A percentile compares a stretch with the other conserved stretches of the same genome.
phyloP scores from a whole-genome alignment of 2,888 invertebrate genomes.

The Rhodophaea formosa region DNA sequence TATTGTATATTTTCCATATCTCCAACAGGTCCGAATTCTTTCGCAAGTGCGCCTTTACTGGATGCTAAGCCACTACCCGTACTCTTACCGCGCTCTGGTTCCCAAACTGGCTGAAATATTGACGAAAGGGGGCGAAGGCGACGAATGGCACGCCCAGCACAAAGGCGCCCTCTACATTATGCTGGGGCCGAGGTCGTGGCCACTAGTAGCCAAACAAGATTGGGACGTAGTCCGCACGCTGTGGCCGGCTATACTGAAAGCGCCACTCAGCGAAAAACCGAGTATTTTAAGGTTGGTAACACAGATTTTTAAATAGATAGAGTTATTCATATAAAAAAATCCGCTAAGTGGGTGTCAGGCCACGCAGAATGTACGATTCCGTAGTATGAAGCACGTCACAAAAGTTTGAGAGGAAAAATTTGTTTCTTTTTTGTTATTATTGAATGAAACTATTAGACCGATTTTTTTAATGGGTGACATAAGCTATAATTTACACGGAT shows the following conservation, averaged over 20 bases:
- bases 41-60: slow-evolving; percentile 85
- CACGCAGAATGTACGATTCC: too few species aligned
- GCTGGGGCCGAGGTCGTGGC: slow-evolving; percentile 83
- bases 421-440: too few species aligned
- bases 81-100: slow-evolving; percentile 85
- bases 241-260: slow-evolving; percentile 90
- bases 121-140: slow-evolving; percentile 67
- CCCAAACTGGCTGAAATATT: slow-evolving; percentile 83
- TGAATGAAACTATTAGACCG: too few species aligned
- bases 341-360: too few species aligned
- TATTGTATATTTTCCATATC: neutral
- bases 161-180: slow-evolving; percentile 89
- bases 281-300: slow-evolving; percentile 83
- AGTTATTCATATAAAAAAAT: too few species aligned
- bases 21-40: slow-evolving; percentile 77
- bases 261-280: slow-evolving; percentile 92
- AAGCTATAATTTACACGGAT: too few species aligned
- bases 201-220: slow-evolving; percentile 86
- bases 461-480: too few species aligned
- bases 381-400: too few species aligned
- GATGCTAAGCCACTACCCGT: slow-evolving; percentile 84
- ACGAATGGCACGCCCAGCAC: slow-evolving; percentile 68
- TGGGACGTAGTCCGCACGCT: slow-evolving; percentile 87
- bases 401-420: too few species aligned
- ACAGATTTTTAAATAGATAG: neutral